These are phyloP conservation scores for Syngnathus scovelli DNA, from an alignment of 2,113 vertebrate species.

Conservation along the genomic window DNA sequence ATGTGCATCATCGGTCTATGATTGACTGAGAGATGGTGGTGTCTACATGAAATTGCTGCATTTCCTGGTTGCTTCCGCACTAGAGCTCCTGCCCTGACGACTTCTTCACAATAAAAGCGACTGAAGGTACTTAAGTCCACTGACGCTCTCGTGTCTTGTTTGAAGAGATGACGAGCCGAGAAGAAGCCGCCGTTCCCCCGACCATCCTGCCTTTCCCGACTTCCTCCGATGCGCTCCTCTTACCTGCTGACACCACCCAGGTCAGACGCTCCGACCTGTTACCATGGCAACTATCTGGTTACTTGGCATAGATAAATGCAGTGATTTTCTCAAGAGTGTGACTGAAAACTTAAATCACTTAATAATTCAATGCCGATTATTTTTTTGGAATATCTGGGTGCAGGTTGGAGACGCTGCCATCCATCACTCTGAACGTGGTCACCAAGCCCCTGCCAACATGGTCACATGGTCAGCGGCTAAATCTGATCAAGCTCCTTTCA, in stretches of 20 bases:
- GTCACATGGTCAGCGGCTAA: slow-evolving; percentile 41
- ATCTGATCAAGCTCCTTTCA: background rate
- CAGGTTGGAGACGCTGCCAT: slow-evolving; percentile 33
- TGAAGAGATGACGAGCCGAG: slow-evolving; percentile 52
- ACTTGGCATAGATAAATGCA: background rate
- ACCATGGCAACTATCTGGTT: background rate
- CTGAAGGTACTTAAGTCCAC: background rate
- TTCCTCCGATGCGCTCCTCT: slow-evolving; percentile 10
- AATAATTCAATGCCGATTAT: background rate
- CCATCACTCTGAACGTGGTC: slow-evolving; percentile 23
- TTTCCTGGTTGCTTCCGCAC: background rate
- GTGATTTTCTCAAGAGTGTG: too few species aligned
- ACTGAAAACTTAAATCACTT: too few species aligned
- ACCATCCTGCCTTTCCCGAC: slow-evolving; percentile 20
- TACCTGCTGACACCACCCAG: slow-evolving; percentile 30
- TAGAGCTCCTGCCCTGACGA: background rate
- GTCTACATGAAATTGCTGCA: background rate
- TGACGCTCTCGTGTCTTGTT: slow-evolving; percentile 16
- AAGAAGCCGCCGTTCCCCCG: slow-evolving; percentile 31
- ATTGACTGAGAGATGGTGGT: slow-evolving; percentile 8
- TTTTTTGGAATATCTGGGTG: slow-evolving; percentile 14
- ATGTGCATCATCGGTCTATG: slow-evolving; percentile 77
- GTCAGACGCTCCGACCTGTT: slow-evolving; percentile 20
- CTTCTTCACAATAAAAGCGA: background rate
- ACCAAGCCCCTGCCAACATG: slow-evolving; percentile 9